phyloP scores from a whole-genome alignment of 2,797 vertebrate genomes.

The Danio albolineatus region DNA sequence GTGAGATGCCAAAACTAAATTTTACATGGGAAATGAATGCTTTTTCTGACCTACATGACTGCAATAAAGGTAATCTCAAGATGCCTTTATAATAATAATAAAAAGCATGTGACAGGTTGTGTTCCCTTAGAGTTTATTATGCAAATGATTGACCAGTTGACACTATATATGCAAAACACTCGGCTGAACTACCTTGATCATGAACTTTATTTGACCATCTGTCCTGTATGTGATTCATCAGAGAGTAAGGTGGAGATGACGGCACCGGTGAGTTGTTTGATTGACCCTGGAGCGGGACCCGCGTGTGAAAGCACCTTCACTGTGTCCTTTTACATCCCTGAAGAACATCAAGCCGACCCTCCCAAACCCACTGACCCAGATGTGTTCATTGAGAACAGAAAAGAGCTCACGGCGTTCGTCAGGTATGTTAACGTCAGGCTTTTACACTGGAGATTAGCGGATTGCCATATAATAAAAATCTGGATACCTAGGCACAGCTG shows the following conservation, averaged over 20 bases:
- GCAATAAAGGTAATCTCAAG: not conserved
- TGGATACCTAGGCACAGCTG: too few relatives aligned
- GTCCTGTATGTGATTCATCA: conserved; percentile 55
- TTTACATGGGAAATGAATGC: not conserved
- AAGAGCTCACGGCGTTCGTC: conserved; percentile 79
- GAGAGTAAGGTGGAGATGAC: conserved; percentile 83
- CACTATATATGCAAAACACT: not conserved
- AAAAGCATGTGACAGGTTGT: conserved; percentile 8
- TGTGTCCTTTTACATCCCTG: conserved; percentile 77
- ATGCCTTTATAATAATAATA: conserved; percentile 1
- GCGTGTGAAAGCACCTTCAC: conserved; percentile 78
- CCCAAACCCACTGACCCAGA: conserved; percentile 75
- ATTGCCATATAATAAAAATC: too few relatives aligned
- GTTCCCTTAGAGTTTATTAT: not conserved
- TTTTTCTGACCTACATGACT: not conserved
- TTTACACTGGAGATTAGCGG: not conserved
- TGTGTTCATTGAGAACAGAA: conserved; percentile 81
- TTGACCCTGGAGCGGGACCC: conserved; percentile 78
- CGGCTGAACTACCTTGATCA: not conserved
- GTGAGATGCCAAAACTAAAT: not conserved
- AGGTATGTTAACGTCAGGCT: conserved; percentile 67
- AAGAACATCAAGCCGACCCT: conserved; percentile 76
- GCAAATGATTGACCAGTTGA: conserved; percentile 25
- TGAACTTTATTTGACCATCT: not conserved
- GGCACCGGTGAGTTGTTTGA: conserved; percentile 76